phyloP scores from a whole-genome alignment of 2,797 vertebrate genomes.

The Erithacus rubecula region DNA sequence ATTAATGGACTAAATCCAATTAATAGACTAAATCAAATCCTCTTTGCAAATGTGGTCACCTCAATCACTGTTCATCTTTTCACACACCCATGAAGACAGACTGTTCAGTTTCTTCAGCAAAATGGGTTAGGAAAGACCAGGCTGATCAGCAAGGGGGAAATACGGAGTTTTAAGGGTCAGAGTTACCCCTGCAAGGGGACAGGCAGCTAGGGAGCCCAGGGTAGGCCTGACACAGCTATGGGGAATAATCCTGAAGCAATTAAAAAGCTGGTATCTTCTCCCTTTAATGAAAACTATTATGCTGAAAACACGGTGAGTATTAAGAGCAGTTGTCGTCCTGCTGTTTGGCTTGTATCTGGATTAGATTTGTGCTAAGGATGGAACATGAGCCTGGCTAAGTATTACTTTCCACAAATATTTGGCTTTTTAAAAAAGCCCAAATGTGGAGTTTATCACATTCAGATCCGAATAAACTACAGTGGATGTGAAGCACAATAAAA shows the following conservation, averaged over 20 bases:
- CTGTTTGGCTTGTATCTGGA: slow-evolving; percentile 46
- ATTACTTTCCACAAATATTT: slow-evolving; percentile 58
- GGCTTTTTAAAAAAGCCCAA: background rate
- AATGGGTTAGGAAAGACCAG: background rate
- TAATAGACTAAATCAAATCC: slow-evolving; percentile 38
- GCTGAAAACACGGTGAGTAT: background rate
- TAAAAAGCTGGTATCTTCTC: background rate
- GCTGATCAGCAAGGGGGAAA: accelerated
- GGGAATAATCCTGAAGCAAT: background rate
- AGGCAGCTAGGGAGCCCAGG: background rate
- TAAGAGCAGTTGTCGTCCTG: slow-evolving; percentile 28
- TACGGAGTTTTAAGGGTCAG: background rate
- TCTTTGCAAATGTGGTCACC: background rate
- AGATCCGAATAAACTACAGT: slow-evolving; percentile 14
- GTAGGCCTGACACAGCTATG: background rate
- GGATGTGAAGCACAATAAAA: slow-evolving; percentile 1
- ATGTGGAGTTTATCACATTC: slow-evolving; percentile 56
- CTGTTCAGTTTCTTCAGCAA: background rate
- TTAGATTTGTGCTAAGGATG: slow-evolving; percentile 52
- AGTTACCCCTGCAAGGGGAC: background rate
- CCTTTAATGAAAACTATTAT: background rate
- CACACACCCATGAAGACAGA: background rate
- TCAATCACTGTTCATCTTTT: background rate
- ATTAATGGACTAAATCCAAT: slow-evolving; percentile 45
- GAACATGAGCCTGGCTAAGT: slow-evolving; percentile 38